These are phyloP conservation scores for Lacerta viridis DNA, from an alignment of 2,797 vertebrate genomes.

Conservation along the genomic window DNA sequence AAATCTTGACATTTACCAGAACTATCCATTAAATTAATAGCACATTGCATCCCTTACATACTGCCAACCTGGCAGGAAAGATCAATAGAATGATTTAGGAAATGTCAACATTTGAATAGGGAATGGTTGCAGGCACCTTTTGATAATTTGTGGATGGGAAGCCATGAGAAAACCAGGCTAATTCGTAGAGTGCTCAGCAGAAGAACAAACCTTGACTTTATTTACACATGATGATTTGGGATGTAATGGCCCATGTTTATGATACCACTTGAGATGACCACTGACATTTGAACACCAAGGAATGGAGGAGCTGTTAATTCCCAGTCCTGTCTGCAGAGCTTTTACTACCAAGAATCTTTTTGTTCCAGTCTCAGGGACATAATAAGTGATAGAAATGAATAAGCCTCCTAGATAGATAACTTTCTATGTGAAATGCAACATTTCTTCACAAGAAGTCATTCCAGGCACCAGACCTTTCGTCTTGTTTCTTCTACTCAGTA, in stretches of 20 bases:
- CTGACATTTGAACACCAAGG: constrained; percentile 28
- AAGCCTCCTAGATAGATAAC: background rate
- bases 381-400: background rate
- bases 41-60: constrained; percentile 2
- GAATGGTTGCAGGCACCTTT: background rate
- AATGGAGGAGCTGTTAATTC: constrained; percentile 1
- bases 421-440: background rate
- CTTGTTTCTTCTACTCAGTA: background rate
- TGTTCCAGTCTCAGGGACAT: background rate
- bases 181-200: background rate
- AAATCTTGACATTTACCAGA: constrained; percentile 15
- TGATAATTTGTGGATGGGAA: constrained; percentile 22
- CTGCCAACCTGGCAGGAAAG: constrained; percentile 22
- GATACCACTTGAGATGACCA: constrained; percentile 14
- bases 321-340: background rate
- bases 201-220: constrained; percentile 23
- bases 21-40: constrained; percentile 32
- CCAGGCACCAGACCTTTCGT: background rate
- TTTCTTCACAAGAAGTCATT: background rate
- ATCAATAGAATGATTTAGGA: background rate
- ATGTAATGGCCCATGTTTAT: constrained; percentile 18
- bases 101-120: background rate
- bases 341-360: background rate
- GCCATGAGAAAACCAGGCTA: constrained; percentile 23
- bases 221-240: constrained; percentile 10